Evolutionary conservation across 2,113 vertebrate species (phyloP), one percentile per base, ranked within the genome.

Genomic region (Oreochromis tanganicae): DNA sequence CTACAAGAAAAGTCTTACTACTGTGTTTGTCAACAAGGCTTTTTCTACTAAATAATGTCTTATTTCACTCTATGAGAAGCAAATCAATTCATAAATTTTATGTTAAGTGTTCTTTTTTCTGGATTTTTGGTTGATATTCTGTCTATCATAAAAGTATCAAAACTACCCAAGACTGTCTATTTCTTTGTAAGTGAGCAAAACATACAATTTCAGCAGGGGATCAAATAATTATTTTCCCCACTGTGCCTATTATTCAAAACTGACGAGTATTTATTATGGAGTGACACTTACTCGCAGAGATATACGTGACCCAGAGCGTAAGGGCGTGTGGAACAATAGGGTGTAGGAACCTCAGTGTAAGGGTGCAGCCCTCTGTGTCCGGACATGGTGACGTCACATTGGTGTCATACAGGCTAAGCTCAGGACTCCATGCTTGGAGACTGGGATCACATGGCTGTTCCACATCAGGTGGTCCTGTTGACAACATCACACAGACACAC

Each of bases 341-440:
- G 57, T 98, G 94, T 43, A 96, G 96, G 93, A 99, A 99, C 43
- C 43, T 95, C 73, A 99, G 92, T 10, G 97, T 97, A 85, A 99
- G 96, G 80, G 97, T 97, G 92, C 99, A 99, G 41, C 98, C 98
- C 0, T 98, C 96, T 0, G 94, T 94, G 88, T 97, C 96, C 0
- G 98, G 98, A 71, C 99, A 99, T 0, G 98, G 98, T 3, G 98
- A 98, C 0, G 98, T 98, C 95, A 98, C 97, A 81, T 99, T 99
- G 87, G 97, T 97, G 79, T 99, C 97, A 13, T 98, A 97, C 4
- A 99, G 92, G 90, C 98, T 98, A 4, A 99, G 97, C 90, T 99
- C 98, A 0, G 99, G 99, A 82, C 98, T 99, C 99, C 99, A 99
- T 16, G 98, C 97, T 91, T 98, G 98, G 82, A 99, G 95, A 55